Base-by-base conservation (phyloP, 2,888 invertebrate genomes). In the Sinelater perroti region DNA sequence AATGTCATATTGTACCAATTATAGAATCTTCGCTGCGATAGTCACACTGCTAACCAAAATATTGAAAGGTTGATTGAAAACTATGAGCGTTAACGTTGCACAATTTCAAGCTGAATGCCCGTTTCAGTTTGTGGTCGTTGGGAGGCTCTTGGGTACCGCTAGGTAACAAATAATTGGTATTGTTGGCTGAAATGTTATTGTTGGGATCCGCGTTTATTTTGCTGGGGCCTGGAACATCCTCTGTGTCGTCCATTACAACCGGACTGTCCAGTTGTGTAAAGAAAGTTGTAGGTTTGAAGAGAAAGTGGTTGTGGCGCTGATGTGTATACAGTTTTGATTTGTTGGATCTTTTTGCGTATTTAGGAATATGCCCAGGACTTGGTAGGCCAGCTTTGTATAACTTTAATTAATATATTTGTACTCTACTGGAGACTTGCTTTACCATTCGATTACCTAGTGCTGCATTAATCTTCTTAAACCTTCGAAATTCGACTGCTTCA, bases 321-420 rank as follows among this genome's bases (percentile, higher is more conserved):
- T 81, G 80, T 68, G 74, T 71, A 64, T 80, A 71, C 72, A 54
- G 55, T 42, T 59, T 62, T 69, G 77, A 58, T 74, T 66, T 74
- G 79, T 64, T 54, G 11, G n/a, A 63, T 53, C 57, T 72, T 68
- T 10, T 74, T 62, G 62, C 71, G 35, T 80, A 78, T 76, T 88
- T 91, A 0, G 91, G 90, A 36, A 84, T 81, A 59, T 90, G 78
- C 0, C 92, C 92, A 0, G 95, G 95, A 62, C 95, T 87, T 0
- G 94, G 93, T 64, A 95, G 77, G 0, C 95, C 95, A 24, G 90
- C 91, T 76, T 89, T 89, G 20, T 89, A 87, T 26, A 96, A 79
- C 76, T 95, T 95, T 28, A 91, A 84, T 76, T 95, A 96, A 75
- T 94, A 96, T 73, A 96, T 96, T 73, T 96, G 96, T 13, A 95